Conservation (phyloP, 2,113 vertebrate genomes). For the Morone chrysops region DNA sequence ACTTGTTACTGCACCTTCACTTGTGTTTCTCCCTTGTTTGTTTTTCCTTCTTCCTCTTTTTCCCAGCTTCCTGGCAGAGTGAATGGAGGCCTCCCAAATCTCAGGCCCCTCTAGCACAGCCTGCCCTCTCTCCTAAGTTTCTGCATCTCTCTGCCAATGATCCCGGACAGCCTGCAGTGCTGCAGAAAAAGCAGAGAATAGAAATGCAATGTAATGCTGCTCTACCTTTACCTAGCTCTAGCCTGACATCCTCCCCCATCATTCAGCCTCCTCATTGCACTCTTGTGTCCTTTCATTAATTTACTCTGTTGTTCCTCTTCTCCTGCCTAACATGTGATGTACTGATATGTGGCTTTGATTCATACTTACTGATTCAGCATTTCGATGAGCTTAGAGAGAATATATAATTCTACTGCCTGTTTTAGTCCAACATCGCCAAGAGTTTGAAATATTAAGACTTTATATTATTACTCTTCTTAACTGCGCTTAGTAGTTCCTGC, state of each 20-base stretch:
- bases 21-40: slow-evolving; percentile 9
- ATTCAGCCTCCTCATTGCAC: not conserved
- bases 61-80: slow-evolving; percentile 82
- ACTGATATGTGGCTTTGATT: not conserved
- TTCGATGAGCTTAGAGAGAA: too few relatives aligned
- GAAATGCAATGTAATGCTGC: slow-evolving; percentile 68
- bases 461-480: too few relatives aligned
- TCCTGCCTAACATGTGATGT: not conserved
- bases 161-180: slow-evolving; percentile 40
- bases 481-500: too few relatives aligned
- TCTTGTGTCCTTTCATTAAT: not conserved
- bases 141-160: slow-evolving; percentile 52
- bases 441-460: too few relatives aligned
- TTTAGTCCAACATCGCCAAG: not conserved
- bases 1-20: not conserved
- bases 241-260: not conserved
- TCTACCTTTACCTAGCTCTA: not conserved
- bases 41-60: slow-evolving; percentile 9
- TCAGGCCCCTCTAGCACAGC: slow-evolving; percentile 67
- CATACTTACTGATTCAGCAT: not conserved
- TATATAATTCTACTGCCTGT: not conserved
- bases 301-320: not conserved
- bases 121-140: slow-evolving; percentile 68
- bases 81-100: slow-evolving; percentile 83
- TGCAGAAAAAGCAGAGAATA: slow-evolving; percentile 64